phyloP scores from a whole-genome alignment of 1,140 invertebrate genomes.

The Pogonus chalceus region DNA sequence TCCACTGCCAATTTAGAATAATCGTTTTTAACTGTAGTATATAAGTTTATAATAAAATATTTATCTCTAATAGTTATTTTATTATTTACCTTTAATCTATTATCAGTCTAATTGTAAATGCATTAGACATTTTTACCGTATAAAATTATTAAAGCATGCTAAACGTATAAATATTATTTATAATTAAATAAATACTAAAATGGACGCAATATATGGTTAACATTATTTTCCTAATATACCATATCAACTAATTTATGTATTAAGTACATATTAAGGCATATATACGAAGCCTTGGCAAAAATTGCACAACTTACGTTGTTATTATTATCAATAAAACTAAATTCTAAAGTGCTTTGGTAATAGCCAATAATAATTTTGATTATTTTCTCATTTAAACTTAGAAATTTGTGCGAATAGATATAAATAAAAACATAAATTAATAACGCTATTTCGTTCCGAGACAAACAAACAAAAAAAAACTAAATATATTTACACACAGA shows the following conservation, averaged over 20 bases:
- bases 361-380: background rate
- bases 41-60: no score
- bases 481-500: no score
- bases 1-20: no score
- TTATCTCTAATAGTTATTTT: no score
- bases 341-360: conserved; percentile 1
- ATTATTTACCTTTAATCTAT: no score
- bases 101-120: no score
- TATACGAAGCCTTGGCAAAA: background rate
- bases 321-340: background rate
- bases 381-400: background rate
- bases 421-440: background rate
- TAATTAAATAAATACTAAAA: background rate
- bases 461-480: no score
- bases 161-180: no score
- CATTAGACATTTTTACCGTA: no score
- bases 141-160: no score
- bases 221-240: background rate
- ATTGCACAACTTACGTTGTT: background rate
- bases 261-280: conserved; percentile 1
- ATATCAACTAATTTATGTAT: background rate
- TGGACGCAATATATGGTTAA: background rate
- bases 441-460: no score
- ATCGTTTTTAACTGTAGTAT: no score
- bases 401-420: background rate